phyloP scores from a whole-genome alignment of 1,140 invertebrate genomes.

The Vollenhovia emeryi region DNA sequence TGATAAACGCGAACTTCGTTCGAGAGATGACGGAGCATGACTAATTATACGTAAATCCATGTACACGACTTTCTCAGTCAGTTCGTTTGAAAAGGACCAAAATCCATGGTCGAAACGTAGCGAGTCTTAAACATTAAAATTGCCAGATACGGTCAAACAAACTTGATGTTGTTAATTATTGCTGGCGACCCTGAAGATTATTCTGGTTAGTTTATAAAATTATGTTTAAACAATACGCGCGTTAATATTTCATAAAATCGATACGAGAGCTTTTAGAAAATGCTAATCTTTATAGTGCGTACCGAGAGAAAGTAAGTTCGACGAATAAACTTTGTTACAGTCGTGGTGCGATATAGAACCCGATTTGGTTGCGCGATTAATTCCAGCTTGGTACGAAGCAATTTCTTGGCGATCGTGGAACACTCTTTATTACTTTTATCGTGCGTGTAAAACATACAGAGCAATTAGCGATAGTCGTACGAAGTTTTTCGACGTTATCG shows the following conservation, averaged over 20 bases:
- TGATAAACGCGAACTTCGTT: no score
- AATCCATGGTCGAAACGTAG: no score
- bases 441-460: slow-evolving; percentile 48
- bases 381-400: slow-evolving; percentile 19
- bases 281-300: slow-evolving; percentile 15
- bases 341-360: neutral
- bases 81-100: no score
- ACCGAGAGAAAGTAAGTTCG: slow-evolving; percentile 15
- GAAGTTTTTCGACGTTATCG: slow-evolving; percentile 31
- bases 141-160: no score
- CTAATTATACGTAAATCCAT: no score
- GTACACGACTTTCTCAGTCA: no score
- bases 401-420: neutral
- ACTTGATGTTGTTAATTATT: no score
- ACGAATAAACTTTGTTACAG: slow-evolving; percentile 28
- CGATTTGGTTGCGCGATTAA: slow-evolving; percentile 41
- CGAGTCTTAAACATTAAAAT: no score
- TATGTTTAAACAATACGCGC: neutral
- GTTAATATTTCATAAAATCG: neutral
- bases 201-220: no score
- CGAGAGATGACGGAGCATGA: no score
- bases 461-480: slow-evolving; percentile 39
- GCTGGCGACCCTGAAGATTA: no score
- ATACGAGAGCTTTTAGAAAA: neutral
- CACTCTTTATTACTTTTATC: slow-evolving; percentile 42